Base-by-base conservation (phyloP, 2,888 invertebrate genomes). In the Pasiphila rectangulata region DNA sequence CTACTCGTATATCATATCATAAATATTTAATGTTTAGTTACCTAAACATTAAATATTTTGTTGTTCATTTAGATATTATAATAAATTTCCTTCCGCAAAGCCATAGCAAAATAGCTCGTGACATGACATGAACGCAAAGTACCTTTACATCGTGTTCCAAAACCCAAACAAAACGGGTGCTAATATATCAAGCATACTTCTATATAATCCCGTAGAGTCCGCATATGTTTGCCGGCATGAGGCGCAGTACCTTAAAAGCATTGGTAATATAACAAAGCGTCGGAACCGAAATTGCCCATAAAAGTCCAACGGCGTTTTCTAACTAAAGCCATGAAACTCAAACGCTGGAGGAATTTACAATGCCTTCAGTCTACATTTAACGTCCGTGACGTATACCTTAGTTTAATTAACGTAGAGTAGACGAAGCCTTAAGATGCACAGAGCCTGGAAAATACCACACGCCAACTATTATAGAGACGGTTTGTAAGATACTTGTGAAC, bases 211-310 rank as follows among this genome's bases (percentile, higher is more conserved):
- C 32, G 17, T 32, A 87, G 85, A 70, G 71, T 69, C 77, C 85
- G 81, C 84, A 86, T 83, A 83, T 86, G 87, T 86, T 84, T 86
- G 83, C 84, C 80, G 69, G 79, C 35, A 29, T 40, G 19, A 79
- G 84, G 86, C 80, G 83, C 82, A 84, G 83, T 79, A 79, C 85
- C 87, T 87, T 89, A 89, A 89, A 89, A 89, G 89, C 88, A 88
- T 88, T 87, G 89, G 87, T 84, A 87, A 81, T 89, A 88, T 89
- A 89, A 88, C 89, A 89, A 89, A 89, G 85, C 88, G 89, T 76
- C 87, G 77, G 89, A 84, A 89, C 89, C 89, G 85, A 89, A 89
- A 89, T 85, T 82, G 79, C 86, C 85, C 89, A 87, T 89, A 89
- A 89, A 89, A 87, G 83, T 83, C 82, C 75, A 74, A 81, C 85